Percentiles rank a stretch among this genome's conserved stretches.
These are phyloP conservation scores for Chlamydotis undulata DNA, from an alignment of 2,113 vertebrate genomes.

Conservation along the genomic window DNA sequence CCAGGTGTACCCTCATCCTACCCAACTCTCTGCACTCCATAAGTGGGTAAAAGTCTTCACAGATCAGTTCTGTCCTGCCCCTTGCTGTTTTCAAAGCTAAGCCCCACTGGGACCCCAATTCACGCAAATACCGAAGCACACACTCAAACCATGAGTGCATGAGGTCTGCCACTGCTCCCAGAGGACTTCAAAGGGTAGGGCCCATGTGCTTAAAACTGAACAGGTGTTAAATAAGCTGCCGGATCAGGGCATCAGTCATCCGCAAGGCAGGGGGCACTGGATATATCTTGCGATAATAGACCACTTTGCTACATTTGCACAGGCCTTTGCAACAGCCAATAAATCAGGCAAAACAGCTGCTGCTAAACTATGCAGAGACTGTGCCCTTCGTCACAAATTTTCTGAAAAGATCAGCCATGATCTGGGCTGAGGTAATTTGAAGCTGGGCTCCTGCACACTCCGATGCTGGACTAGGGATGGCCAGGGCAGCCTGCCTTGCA, in stretches of 20 bases:
- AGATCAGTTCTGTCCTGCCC: background rate
- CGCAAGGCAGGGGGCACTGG: constrained; percentile 50
- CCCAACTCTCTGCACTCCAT: background rate
- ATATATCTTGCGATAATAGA: constrained; percentile 47
- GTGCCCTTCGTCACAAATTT: background rate
- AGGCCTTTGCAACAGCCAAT: constrained; percentile 63
- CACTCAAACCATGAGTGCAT: background rate
- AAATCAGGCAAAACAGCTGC: constrained; percentile 70
- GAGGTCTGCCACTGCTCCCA: constrained; percentile 12
- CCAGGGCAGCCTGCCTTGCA: background rate
- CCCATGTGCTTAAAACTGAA: constrained; percentile 35
- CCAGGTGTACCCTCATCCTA: background rate
- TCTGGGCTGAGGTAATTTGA: background rate
- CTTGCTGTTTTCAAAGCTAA: background rate
- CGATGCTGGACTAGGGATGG: background rate
- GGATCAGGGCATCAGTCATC: constrained; percentile 59
- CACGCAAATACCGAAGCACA: background rate
- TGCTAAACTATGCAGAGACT: constrained; percentile 43
- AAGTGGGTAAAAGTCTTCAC: background rate
- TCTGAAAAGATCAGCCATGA: background rate
- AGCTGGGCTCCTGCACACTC: background rate
- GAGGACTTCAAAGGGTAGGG: constrained; percentile 41
- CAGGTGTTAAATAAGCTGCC: constrained; percentile 55
- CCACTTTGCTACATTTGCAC: constrained; percentile 64
- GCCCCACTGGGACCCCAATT: background rate